A percentile compares a stretch with the other conserved stretches of the same genome.
phyloP scores from a whole-genome alignment of 2,113 vertebrate genomes.

The Azemiops feae region DNA sequence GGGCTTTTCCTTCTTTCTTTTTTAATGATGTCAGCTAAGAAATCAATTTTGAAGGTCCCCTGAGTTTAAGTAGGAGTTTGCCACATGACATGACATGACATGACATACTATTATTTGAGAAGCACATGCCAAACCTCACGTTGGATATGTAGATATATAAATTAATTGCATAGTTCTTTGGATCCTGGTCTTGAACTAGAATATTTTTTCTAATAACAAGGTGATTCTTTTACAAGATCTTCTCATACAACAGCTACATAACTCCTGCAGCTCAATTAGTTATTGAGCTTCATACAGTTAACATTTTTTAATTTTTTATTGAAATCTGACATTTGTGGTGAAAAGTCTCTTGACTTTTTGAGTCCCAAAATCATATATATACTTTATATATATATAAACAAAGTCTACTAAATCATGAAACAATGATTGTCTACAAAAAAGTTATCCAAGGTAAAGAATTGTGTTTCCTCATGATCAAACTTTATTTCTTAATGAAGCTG shows the following conservation, averaged over 20 bases:
- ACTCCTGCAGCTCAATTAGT: constrained; percentile 38
- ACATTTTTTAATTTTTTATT: constrained; percentile 40
- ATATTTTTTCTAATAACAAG: constrained; percentile 29
- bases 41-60: background rate
- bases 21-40: background rate
- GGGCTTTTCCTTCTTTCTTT: background rate
- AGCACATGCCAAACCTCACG: background rate
- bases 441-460: constrained; percentile 56
- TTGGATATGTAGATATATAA: background rate
- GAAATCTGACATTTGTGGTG: constrained; percentile 67
- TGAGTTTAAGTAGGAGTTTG: background rate
- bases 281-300: constrained; percentile 37
- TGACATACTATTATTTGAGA: background rate
- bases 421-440: constrained; percentile 64
- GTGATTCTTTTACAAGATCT: constrained; percentile 41
- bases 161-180: background rate
- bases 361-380: constrained; percentile 27
- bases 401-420: constrained; percentile 55
- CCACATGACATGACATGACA: background rate
- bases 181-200: background rate
- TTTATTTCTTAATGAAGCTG: constrained; percentile 61
- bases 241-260: constrained; percentile 45
- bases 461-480: constrained; percentile 34
- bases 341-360: constrained; percentile 52
- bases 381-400: constrained; percentile 12